phyloP scores from a whole-genome alignment of 2,113 vertebrate genomes.

The Silurus asotus region DNA sequence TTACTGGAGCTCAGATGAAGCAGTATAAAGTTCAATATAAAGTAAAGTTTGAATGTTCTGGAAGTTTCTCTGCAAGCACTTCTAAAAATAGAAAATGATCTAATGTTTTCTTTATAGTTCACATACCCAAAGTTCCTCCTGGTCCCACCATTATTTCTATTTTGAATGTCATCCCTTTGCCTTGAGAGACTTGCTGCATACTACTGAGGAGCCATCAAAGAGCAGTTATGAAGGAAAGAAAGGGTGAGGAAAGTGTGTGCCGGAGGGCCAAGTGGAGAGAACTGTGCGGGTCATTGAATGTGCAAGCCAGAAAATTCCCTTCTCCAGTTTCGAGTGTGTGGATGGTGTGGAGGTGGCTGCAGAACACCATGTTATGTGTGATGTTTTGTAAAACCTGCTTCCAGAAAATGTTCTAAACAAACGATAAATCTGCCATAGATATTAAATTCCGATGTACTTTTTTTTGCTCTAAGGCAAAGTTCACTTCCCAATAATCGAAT shows the following conservation, averaged over 20 bases:
- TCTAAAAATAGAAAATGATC: no score
- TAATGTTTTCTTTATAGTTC: no score
- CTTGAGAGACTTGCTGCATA: neutral
- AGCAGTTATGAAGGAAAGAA: neutral
- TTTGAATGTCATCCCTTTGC: neutral
- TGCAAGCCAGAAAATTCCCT: neutral
- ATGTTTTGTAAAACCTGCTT: neutral
- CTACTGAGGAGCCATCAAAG: neutral
- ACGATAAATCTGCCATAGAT: neutral
- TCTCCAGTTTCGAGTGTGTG: neutral
- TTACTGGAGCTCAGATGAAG: neutral
- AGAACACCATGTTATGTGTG: neutral
- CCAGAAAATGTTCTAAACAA: neutral
- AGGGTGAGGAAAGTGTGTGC: neutral
- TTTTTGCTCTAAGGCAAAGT: neutral
- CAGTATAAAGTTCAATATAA: neutral
- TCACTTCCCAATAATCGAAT: neutral
- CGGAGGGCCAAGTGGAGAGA: constrained; percentile 1
- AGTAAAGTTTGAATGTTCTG: neutral
- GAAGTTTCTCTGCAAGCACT: no score
- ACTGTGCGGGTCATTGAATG: neutral
- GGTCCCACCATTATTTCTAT: neutral
- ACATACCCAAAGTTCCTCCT: neutral
- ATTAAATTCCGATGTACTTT: neutral
- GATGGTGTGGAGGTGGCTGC: neutral